A percentile compares a stretch with the other conserved stretches of the same genome.
These are phyloP conservation scores for Ginglymostoma cirratum DNA, from an alignment of 2,113 vertebrate species.

Conservation along the genomic window DNA sequence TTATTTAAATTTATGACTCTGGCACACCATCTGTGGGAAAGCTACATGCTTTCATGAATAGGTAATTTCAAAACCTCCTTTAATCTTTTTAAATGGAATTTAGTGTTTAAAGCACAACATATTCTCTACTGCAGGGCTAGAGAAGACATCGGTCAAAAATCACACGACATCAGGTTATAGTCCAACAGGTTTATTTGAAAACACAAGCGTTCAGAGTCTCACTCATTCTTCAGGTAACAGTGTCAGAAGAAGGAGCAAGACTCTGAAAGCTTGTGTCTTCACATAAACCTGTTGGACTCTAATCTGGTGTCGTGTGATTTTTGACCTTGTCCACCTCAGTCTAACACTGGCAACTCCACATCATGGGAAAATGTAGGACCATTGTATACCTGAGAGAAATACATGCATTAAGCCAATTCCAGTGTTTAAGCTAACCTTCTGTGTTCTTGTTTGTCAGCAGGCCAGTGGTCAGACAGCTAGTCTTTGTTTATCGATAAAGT, in stretches of 20 bases:
- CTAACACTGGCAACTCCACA: too few relatives aligned
- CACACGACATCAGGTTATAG: too few relatives aligned
- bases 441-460: neutral
- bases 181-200: too few relatives aligned
- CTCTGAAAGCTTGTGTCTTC: too few relatives aligned
- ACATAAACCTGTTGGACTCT: too few relatives aligned
- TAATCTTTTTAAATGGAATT: conserved; percentile 26
- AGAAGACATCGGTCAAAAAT: neutral
- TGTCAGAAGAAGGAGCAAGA: too few relatives aligned
- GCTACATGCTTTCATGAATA: neutral
- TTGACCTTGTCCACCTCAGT: too few relatives aligned
- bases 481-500: neutral
- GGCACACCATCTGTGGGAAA: conserved; percentile 27
- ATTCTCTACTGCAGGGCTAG: neutral
- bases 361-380: too few relatives aligned
- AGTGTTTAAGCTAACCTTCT: neutral
- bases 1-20: conserved; percentile 33
- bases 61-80: conserved; percentile 8
- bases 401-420: neutral
- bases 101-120: neutral
- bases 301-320: too few relatives aligned
- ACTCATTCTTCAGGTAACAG: too few relatives aligned
- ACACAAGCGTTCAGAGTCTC: too few relatives aligned
- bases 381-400: neutral
- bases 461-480: neutral